Conservation (phyloP, 2,888 invertebrate species). For the Didymodactylos carnosus region DNA sequence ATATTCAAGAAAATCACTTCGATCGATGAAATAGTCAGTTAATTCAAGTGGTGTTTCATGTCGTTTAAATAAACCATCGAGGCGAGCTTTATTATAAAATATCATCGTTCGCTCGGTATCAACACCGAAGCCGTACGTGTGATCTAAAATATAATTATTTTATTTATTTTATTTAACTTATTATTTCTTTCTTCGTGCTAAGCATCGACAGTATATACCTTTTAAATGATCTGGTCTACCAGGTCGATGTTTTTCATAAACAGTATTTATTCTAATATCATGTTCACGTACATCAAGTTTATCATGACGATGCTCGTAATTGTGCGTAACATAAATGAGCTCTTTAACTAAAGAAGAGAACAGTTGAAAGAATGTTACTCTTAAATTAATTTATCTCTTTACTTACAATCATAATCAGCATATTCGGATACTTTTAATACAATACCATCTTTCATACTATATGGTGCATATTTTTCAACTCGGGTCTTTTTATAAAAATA, state of each 20-base stretch:
- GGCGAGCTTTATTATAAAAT: slow-evolving; percentile 43
- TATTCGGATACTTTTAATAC: slow-evolving; percentile 35
- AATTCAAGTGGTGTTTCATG: slow-evolving; percentile 30
- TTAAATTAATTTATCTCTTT: not conserved
- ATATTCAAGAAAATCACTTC: slow-evolving; percentile 31
- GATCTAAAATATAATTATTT: slow-evolving; percentile 27
- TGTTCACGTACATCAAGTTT: slow-evolving; percentile 26
- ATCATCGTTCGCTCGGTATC: slow-evolving; percentile 41
- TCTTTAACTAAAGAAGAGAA: slow-evolving; percentile 10
- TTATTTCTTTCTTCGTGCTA: not conserved
- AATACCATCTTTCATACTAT: slow-evolving; percentile 52
- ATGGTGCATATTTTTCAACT: slow-evolving; percentile 57
- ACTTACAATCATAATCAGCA: slow-evolving; percentile 30
- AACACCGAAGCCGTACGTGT: slow-evolving; percentile 21
- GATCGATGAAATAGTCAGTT: slow-evolving; percentile 28
- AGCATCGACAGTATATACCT: no score
- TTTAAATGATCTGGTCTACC: slow-evolving; percentile 29
- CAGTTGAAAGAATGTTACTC: not conserved
- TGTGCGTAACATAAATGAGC: slow-evolving; percentile 24
- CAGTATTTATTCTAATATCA: slow-evolving; percentile 28
- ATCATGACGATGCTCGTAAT: slow-evolving; percentile 28
- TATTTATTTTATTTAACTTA: slow-evolving; percentile 19
- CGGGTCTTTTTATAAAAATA: slow-evolving; percentile 50
- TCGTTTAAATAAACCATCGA: slow-evolving; percentile 46
- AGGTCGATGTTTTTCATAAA: slow-evolving; percentile 27